Evolutionary conservation across 2,888 invertebrate species (phyloP).

Genomic region (Pomacea canaliculata): DNA sequence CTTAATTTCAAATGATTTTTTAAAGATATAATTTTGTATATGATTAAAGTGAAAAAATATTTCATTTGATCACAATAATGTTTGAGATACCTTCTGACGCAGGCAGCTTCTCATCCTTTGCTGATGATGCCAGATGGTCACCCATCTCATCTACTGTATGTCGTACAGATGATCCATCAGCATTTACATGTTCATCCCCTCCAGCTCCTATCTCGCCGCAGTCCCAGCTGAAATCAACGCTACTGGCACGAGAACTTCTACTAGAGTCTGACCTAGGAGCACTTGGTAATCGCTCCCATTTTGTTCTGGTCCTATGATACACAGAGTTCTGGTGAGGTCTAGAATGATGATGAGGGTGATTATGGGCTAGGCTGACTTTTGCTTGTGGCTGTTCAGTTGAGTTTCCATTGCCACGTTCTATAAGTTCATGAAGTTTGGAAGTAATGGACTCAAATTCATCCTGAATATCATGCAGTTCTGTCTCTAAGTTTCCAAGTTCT

Average conservation of each 20-base stretch:
- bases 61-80: no score
- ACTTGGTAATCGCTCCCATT: conserved; percentile 39
- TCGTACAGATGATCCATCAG: neutral
- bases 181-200: conserved; percentile 3
- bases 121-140: no score
- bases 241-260: conserved; percentile 39
- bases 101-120: no score
- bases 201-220: conserved; percentile 38
- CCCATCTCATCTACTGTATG: no score
- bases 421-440: conserved; percentile 52
- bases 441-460: conserved; percentile 57
- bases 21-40: no score
- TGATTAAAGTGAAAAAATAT: no score
- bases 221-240: conserved; percentile 57
- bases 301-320: conserved; percentile 19
- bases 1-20: no score
- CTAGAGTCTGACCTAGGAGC: conserved; percentile 34
- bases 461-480: conserved; percentile 55
- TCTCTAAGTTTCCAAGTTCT: conserved; percentile 48
- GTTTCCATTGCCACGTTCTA: conserved; percentile 28
- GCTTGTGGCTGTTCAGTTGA: neutral
- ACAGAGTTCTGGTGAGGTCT: conserved; percentile 5
- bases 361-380: neutral
- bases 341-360: conserved; percentile 4
- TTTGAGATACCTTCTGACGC: no score